These are phyloP conservation scores for Cottoperca gobio DNA, from an alignment of 2,797 vertebrate genomes.

Conservation along the genomic window DNA sequence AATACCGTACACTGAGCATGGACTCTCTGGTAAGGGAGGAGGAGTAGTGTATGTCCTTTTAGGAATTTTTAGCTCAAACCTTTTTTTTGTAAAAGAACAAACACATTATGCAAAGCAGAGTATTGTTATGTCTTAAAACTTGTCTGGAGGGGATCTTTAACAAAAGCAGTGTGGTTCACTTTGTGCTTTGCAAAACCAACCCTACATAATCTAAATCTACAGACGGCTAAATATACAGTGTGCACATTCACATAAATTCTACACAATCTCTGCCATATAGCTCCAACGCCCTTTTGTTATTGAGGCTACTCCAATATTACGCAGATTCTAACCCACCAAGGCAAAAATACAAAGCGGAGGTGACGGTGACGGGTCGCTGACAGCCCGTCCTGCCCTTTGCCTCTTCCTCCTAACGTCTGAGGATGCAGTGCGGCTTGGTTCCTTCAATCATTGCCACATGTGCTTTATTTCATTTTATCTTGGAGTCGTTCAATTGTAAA, in stretches of 20 bases:
- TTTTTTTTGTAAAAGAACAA: neutral
- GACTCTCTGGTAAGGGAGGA: neutral
- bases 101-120: neutral
- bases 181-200: neutral
- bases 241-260: neutral
- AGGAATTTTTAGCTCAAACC: neutral
- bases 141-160: neutral
- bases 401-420: neutral
- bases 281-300: constrained; percentile 40
- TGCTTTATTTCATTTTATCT: constrained; percentile 2
- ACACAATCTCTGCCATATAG: constrained; percentile 13
- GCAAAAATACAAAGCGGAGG: constrained; percentile 63
- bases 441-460: constrained; percentile 8
- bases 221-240: rapidly evolving
- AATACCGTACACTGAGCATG: neutral
- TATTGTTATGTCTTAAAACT: neutral
- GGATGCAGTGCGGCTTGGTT: neutral
- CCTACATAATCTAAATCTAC: neutral
- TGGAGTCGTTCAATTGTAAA: constrained; percentile 1
- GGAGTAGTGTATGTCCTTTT: neutral
- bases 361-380: constrained; percentile 59
- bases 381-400: constrained; percentile 27
- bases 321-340: constrained; percentile 49
- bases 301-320: constrained; percentile 48
- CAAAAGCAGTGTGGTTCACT: neutral